Conservation (phyloP, 2,797 vertebrate genomes). For the Sebastes minor region DNA sequence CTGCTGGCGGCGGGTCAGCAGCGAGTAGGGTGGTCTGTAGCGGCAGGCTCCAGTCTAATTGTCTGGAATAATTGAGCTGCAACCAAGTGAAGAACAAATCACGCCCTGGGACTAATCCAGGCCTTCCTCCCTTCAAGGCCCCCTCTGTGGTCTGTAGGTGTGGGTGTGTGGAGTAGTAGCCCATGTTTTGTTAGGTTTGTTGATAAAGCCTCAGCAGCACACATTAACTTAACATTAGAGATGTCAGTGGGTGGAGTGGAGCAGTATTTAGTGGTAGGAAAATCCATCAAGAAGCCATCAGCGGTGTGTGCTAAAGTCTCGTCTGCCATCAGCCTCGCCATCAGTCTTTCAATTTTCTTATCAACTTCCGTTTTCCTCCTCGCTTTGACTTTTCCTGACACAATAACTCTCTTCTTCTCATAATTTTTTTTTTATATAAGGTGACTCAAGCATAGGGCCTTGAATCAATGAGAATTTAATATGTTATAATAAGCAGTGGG, state of each 20-base stretch:
- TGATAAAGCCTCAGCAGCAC: slow-evolving; percentile 56
- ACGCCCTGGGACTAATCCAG: slow-evolving; percentile 76
- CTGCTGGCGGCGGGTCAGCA: slow-evolving; percentile 71
- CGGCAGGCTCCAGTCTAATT: slow-evolving; percentile 78
- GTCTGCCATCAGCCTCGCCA: not conserved
- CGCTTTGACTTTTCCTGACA: slow-evolving; percentile 11
- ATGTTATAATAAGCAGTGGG: not conserved
- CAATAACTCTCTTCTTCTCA: not conserved
- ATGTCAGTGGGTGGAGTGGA: slow-evolving; percentile 40
- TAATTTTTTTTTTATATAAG: no score
- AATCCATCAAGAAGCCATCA: slow-evolving; percentile 36
- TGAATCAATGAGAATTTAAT: not conserved
- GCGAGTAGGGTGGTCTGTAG: slow-evolving; percentile 75
- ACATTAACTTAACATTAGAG: slow-evolving; percentile 43
- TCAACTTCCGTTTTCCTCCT: not conserved
- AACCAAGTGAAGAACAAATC: slow-evolving; percentile 77
- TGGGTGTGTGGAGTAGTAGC: slow-evolving; percentile 47
- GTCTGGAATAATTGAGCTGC: slow-evolving; percentile 82
- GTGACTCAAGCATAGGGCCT: no score
- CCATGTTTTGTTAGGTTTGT: slow-evolving; percentile 46
- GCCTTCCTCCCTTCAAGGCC: slow-evolving; percentile 65
- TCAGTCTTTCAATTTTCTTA: slow-evolving; percentile 6
- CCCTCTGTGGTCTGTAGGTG: slow-evolving; percentile 49
- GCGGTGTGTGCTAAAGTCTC: not conserved
- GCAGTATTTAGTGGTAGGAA: slow-evolving; percentile 41